Evolutionary conservation across 2,797 vertebrate species (phyloP).

Genomic region (Crax fasciolata): DNA sequence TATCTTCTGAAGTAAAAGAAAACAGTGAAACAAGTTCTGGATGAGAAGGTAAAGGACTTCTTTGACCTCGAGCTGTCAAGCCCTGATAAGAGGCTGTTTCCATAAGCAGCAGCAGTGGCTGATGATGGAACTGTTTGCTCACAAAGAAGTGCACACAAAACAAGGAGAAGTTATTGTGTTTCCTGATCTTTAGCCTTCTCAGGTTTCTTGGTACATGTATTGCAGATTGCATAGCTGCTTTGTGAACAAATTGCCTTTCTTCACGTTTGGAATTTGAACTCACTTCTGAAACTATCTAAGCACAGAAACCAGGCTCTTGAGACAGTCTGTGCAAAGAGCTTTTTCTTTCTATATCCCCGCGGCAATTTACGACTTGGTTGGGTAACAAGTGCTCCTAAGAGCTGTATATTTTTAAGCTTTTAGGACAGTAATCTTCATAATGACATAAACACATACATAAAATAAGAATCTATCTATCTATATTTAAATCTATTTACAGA

Average conservation of each 20-base stretch:
- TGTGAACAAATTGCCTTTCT: neutral
- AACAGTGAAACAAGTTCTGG: neutral
- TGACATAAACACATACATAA: neutral
- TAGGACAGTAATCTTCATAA: neutral
- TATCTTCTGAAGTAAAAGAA: neutral
- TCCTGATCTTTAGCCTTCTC: neutral
- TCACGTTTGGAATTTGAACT: constrained; percentile 4
- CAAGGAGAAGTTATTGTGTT: neutral
- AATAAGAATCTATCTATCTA: neutral
- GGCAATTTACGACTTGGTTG: neutral
- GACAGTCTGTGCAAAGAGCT: neutral
- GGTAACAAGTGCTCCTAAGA: neutral
- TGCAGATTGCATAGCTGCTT: neutral
- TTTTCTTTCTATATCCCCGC: neutral
- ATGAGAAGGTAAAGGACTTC: neutral
- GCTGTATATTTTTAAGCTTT: neutral
- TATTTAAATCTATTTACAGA: neutral
- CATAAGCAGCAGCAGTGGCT: neutral
- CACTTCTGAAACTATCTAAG: neutral
- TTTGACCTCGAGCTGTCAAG: neutral
- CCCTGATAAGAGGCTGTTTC: neutral
- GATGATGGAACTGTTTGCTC: neutral
- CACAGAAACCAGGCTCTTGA: neutral
- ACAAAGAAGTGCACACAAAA: neutral
- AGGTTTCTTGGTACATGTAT: neutral